These are phyloP conservation scores for Aegithalos caudatus DNA, from an alignment of 2,113 vertebrate genomes.

Conservation along the genomic window DNA sequence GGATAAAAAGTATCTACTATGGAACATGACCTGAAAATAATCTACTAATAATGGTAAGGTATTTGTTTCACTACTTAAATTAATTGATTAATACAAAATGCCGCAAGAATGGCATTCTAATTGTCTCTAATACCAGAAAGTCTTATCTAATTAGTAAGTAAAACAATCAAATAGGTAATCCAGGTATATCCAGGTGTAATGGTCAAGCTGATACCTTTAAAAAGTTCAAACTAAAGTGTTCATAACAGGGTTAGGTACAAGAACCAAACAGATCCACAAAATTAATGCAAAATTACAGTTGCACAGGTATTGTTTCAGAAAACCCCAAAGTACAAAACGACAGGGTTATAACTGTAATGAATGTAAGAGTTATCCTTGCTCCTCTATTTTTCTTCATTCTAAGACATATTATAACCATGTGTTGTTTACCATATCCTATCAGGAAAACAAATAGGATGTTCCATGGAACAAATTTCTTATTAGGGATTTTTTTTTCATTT, in stretches of 20 bases:
- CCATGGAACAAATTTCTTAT: background rate
- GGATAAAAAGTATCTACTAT: background rate
- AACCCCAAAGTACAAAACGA: background rate
- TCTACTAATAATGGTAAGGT: background rate
- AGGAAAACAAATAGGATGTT: background rate
- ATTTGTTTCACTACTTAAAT: background rate
- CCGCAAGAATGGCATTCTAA: background rate
- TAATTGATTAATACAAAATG: background rate
- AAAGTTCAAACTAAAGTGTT: background rate
- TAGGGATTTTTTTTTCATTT: too few relatives aligned
- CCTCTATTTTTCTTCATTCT: background rate
- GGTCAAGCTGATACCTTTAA: background rate
- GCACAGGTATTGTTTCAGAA: background rate
- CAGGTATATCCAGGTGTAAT: too few relatives aligned
- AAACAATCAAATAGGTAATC: too few relatives aligned
- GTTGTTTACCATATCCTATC: fast-evolving
- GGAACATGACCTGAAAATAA: background rate
- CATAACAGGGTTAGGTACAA: background rate
- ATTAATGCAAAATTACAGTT: background rate
- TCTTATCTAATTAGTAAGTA: background rate
- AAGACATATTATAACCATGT: background rate
- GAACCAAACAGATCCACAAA: background rate
- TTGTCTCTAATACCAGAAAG: background rate
- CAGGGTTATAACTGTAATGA: background rate
- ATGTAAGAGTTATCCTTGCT: background rate